Evolutionary conservation across 37 sponge, comb jelly and placozoan species (phyloP).

Genomic region (Theonella swinhoei): DNA sequence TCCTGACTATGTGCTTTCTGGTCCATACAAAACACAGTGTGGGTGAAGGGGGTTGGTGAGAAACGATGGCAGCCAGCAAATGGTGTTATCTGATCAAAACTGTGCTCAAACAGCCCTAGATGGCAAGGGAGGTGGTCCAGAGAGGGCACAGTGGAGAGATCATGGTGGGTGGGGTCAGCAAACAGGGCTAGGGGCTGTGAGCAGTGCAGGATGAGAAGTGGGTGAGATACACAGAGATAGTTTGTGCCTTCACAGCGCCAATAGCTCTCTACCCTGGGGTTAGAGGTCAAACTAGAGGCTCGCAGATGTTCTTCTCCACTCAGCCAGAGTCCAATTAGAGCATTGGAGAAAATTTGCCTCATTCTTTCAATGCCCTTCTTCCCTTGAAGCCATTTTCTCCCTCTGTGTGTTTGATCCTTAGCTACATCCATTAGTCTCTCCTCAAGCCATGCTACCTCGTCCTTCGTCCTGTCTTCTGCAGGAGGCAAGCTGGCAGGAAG

Average conservation of each 20-base stretch:
- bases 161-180: slow-evolving; percentile 34
- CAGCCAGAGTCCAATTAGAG: slow-evolving; percentile 48
- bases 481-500: slow-evolving; percentile 52
- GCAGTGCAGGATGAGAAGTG: slow-evolving; percentile 62
- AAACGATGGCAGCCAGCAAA: slow-evolving; percentile 58
- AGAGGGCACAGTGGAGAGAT: slow-evolving; percentile 38
- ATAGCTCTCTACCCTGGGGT: slow-evolving; percentile 59
- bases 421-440: slow-evolving; percentile 35
- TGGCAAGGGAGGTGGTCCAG: slow-evolving; percentile 32
- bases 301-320: slow-evolving; percentile 48
- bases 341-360: slow-evolving; percentile 4
- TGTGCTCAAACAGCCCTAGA: slow-evolving; percentile 52
- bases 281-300: slow-evolving; percentile 39
- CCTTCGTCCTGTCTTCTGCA: not conserved
- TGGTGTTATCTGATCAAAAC: slow-evolving; percentile 67
- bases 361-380: not conserved
- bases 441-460: slow-evolving; percentile 19
- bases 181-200: slow-evolving; percentile 48
- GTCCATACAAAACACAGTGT: slow-evolving; percentile 63
- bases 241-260: slow-evolving; percentile 69
- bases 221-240: slow-evolving; percentile 36
- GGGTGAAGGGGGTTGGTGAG: slow-evolving; percentile 53
- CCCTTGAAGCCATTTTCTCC: not conserved
- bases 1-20: slow-evolving; percentile 19
- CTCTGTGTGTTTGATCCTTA: slow-evolving; percentile 14